Percentiles rank a stretch among this genome's conserved stretches.
Evolutionary conservation across 2,888 invertebrate species (phyloP).

Genomic region (Dromius quadrimaculatus): DNA sequence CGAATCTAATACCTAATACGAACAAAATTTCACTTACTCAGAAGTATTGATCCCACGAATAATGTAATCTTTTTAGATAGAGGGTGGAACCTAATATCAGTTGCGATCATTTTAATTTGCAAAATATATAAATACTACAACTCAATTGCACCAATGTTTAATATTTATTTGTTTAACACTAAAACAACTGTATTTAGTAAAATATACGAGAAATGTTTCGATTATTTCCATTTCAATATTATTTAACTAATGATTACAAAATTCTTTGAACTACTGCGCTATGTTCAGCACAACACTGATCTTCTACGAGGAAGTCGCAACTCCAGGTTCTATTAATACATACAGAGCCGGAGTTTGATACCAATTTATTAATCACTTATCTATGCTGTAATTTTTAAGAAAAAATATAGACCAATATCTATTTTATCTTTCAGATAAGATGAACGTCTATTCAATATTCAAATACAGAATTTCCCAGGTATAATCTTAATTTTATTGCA

Average conservation of each 20-base stretch:
- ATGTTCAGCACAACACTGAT: slow-evolving; percentile 40
- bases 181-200: slow-evolving; percentile 22
- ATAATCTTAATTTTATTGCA: too few species aligned
- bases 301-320: slow-evolving; percentile 42
- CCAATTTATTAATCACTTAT: background rate
- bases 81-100: slow-evolving; percentile 43
- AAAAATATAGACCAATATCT: background rate
- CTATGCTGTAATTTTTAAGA: background rate
- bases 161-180: slow-evolving; percentile 9
- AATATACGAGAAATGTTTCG: slow-evolving; percentile 26
- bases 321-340: slow-evolving; percentile 15
- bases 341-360: slow-evolving; percentile 33
- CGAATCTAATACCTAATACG: background rate
- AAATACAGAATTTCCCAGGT: too few species aligned
- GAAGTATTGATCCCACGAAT: slow-evolving; percentile 49
- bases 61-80: slow-evolving; percentile 41
- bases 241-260: slow-evolving; percentile 32
- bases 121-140: slow-evolving; percentile 13
- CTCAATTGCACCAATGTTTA: slow-evolving; percentile 5
- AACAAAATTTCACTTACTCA: slow-evolving; percentile 24
- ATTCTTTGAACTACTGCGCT: slow-evolving; percentile 17
- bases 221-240: slow-evolving; percentile 22
- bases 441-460: background rate
- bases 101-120: slow-evolving; percentile 39
- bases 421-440: slow-evolving; percentile 13